phyloP scores from a whole-genome alignment of 2,797 vertebrate genomes.

The Zalophus californianus region DNA sequence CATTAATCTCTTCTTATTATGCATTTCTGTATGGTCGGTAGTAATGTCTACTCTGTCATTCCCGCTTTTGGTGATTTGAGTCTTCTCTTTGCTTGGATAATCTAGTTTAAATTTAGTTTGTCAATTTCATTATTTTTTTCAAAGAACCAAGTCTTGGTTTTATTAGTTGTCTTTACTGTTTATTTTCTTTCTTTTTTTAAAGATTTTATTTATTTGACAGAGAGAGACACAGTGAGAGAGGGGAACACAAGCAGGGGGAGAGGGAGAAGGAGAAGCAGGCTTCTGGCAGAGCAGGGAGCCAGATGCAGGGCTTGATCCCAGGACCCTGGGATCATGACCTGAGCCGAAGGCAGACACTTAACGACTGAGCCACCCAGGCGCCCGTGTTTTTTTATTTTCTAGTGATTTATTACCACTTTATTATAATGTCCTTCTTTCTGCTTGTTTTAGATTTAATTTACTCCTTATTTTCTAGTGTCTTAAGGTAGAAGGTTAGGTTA shows the following conservation, averaged over 20 bases:
- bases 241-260: no score
- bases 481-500: neutral
- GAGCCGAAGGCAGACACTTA: no score
- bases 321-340: no score
- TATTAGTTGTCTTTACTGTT: neutral
- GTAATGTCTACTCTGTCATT: neutral
- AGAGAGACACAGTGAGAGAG: no score
- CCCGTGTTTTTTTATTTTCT: no score
- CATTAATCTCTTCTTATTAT: neutral
- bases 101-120: neutral
- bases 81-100: neutral
- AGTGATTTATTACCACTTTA: no score
- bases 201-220: no score
- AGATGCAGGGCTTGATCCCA: no score
- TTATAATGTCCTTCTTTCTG: neutral
- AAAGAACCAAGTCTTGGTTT: neutral
- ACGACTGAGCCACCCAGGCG: no score
- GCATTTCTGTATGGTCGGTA: neutral
- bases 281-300: no score
- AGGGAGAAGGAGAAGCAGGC: no score
- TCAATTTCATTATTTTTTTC: neutral
- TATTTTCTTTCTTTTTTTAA: neutral
- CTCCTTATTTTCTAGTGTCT: neutral
- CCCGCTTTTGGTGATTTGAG: neutral
- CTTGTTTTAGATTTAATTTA: neutral